Percentiles rank a stretch among this genome's conserved stretches.
Evolutionary conservation across 2,113 vertebrate genomes (phyloP).

Genomic region (Pluvialis apricaria): DNA sequence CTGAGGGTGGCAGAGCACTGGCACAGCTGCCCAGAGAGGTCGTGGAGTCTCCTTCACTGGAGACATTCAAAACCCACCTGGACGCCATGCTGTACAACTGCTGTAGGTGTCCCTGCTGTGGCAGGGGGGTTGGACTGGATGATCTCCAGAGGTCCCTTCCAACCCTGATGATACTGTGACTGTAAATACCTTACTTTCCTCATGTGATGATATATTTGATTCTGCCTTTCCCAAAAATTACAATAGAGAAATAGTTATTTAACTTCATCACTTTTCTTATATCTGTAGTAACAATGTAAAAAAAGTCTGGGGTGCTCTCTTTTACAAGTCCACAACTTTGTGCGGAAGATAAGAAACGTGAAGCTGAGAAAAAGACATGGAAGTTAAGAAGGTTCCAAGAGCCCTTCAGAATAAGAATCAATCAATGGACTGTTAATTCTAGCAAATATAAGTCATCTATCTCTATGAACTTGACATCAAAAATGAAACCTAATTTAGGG

Average conservation of each 20-base stretch:
- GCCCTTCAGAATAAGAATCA: neutral
- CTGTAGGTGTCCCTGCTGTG: too few relatives aligned
- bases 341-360: fast-evolving
- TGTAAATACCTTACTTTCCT: neutral
- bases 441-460: neutral
- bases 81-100: too few relatives aligned
- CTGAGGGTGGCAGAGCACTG: too few relatives aligned
- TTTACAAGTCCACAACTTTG: neutral
- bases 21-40: too few relatives aligned
- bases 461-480: neutral
- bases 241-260: neutral
- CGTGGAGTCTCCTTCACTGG: too few relatives aligned
- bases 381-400: neutral
- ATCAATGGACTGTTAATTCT: neutral
- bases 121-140: too few relatives aligned
- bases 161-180: too few relatives aligned
- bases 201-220: neutral
- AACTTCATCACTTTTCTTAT: neutral
- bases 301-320: neutral
- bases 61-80: too few relatives aligned
- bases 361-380: neutral
- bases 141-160: too few relatives aligned
- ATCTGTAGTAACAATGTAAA: neutral
- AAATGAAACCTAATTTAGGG: neutral
- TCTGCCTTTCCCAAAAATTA: neutral